Percentiles rank a stretch among this genome's conserved stretches.
phyloP scores from a whole-genome alignment of 2,888 invertebrate genomes.

The Watsonalla cultraria region DNA sequence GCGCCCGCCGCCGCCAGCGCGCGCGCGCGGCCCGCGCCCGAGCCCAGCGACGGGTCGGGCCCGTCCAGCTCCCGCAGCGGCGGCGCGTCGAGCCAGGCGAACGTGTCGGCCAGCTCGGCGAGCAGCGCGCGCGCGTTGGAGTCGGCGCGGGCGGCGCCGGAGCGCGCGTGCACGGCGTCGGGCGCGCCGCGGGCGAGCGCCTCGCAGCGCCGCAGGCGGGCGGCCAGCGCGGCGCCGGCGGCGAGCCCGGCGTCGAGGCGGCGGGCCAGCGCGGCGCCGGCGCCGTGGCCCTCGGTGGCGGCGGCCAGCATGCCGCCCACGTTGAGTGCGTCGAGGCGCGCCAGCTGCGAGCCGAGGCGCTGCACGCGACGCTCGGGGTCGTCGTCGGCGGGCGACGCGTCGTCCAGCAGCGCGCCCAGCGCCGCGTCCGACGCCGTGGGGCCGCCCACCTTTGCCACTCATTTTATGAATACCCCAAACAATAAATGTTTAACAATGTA shows the following conservation, averaged over 20 bases:
- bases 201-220: slow-evolving; percentile 57
- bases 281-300: slow-evolving; percentile 88
- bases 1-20: slow-evolving; percentile 45
- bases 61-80: slow-evolving; percentile 51
- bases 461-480: too few species aligned
- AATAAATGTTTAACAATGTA: too few species aligned
- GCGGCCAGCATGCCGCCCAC: slow-evolving; percentile 87
- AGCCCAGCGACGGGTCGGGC: slow-evolving; percentile 45
- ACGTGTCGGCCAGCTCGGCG: slow-evolving; percentile 84
- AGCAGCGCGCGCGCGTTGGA: slow-evolving; percentile 89
- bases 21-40: slow-evolving; percentile 46
- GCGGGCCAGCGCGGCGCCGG: slow-evolving; percentile 82
- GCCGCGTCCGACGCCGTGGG: slow-evolving; percentile 86
- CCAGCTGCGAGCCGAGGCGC: slow-evolving; percentile 89
- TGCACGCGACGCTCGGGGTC: slow-evolving; percentile 86
- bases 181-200: slow-evolving; percentile 81
- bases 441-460: slow-evolving; percentile 77
- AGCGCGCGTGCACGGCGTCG: slow-evolving; percentile 42
- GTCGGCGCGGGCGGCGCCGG: slow-evolving; percentile 81
- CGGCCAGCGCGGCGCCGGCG: slow-evolving; percentile 48
- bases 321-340: slow-evolving; percentile 81
- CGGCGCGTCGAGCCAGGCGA: slow-evolving; percentile 58
- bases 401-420: slow-evolving; percentile 84
- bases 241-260: slow-evolving; percentile 79
- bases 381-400: slow-evolving; percentile 92